A percentile compares a stretch with the other conserved stretches of the same genome.
These are phyloP conservation scores for Corythoichthys haematopterus DNA, from an alignment of 2,113 vertebrate genomes.

Conservation along the genomic window DNA sequence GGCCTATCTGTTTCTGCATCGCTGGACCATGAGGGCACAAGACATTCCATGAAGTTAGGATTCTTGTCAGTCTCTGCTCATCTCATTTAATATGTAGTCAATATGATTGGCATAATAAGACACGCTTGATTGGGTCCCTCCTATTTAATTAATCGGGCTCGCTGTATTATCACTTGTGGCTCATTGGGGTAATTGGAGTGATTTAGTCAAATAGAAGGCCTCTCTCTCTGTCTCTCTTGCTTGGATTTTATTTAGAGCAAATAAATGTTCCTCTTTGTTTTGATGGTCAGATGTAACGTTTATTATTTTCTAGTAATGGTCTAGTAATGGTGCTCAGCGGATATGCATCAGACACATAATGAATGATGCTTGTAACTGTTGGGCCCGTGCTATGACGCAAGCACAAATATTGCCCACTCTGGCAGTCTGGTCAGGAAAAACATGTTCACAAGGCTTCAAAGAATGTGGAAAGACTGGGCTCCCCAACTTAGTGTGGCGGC, in stretches of 20 bases:
- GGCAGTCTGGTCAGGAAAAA: conserved; percentile 47
- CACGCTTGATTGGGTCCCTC: conserved; percentile 67
- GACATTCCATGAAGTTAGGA: conserved; percentile 66
- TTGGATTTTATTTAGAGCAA: conserved; percentile 59
- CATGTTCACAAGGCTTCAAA: conserved; percentile 54
- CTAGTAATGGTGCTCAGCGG: conserved; percentile 34
- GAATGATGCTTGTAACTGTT: conserved; percentile 34
- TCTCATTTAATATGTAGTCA: conserved; percentile 60
- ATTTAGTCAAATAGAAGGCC: conserved; percentile 64
- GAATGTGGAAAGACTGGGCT: conserved; percentile 65
- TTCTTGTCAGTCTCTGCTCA: conserved; percentile 63
- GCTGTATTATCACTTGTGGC: conserved; percentile 72
- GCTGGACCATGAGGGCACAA: conserved; percentile 49
- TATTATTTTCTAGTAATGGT: conserved; percentile 58
- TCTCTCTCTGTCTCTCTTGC: conserved; percentile 53
- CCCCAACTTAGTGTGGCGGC: conserved; percentile 51
- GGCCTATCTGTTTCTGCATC: conserved; percentile 61
- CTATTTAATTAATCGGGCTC: conserved; percentile 70
- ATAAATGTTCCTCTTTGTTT: conserved; percentile 46
- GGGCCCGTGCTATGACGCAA: conserved; percentile 22
- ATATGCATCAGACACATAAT: conserved; percentile 30
- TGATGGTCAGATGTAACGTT: conserved; percentile 48
- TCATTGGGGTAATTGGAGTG: conserved; percentile 68
- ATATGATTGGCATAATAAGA: conserved; percentile 70
- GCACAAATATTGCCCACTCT: conserved; percentile 32